A percentile compares a stretch with the other conserved stretches of the same genome.
phyloP scores from a whole-genome alignment of 2,797 vertebrate species.

The Channallabes apus region DNA sequence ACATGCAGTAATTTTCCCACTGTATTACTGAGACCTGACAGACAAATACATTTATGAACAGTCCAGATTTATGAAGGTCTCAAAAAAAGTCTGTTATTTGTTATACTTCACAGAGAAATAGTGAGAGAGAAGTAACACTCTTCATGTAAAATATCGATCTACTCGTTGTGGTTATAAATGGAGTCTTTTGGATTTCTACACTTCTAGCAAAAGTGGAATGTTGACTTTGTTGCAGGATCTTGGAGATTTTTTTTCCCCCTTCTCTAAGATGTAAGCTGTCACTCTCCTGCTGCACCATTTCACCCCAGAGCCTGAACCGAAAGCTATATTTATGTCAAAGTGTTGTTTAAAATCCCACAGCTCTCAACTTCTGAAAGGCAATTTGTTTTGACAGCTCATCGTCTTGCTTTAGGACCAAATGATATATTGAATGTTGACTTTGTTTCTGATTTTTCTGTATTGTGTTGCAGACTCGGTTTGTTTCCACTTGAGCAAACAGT shows the following conservation, averaged over 20 bases:
- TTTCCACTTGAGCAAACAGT: neutral
- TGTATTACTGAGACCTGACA: neutral
- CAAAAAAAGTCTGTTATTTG: neutral
- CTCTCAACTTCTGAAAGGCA: constrained; percentile 41
- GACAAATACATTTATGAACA: neutral
- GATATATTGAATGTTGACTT: constrained; percentile 27
- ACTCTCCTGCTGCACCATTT: constrained; percentile 33
- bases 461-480: neutral
- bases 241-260: neutral
- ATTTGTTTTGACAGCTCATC: constrained; percentile 44
- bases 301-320: constrained; percentile 33
- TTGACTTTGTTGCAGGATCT: constrained; percentile 23
- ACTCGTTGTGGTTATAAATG: constrained; percentile 14
- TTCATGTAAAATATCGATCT: constrained; percentile 21
- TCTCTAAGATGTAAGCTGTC: constrained; percentile 22
- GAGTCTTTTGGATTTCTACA: constrained; percentile 2
- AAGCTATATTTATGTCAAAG: constrained; percentile 47
- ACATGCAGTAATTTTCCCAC: neutral
- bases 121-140: neutral
- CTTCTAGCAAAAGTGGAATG: neutral
- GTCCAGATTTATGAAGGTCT: neutral
- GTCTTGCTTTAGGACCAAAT: constrained; percentile 32
- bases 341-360: constrained; percentile 32
- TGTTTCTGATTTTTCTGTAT: constrained; percentile 17
- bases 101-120: neutral